phyloP scores from a whole-genome alignment of 2,797 vertebrate genomes.

The Bradypus variegatus region DNA sequence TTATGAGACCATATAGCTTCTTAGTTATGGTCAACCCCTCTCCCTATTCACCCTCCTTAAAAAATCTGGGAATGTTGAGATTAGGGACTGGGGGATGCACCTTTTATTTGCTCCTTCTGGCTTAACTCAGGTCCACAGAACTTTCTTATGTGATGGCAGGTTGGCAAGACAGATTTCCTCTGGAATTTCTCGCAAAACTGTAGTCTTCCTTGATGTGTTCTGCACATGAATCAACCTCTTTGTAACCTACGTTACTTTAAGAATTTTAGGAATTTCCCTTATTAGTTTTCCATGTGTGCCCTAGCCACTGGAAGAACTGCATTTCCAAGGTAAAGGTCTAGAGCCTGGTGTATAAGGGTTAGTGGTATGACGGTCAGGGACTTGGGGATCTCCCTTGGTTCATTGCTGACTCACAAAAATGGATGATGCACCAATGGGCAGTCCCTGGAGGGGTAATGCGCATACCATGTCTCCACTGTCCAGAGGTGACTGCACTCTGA shows the following conservation, averaged over 20 bases:
- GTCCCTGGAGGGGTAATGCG: neutral
- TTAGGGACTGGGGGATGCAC: neutral
- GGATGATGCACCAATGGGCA: neutral
- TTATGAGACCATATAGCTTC: neutral
- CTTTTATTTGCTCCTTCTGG: conserved; percentile 5
- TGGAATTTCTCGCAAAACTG: conserved; percentile 61
- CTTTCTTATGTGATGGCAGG: conserved; percentile 25
- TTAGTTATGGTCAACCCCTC: neutral
- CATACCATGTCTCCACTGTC: neutral
- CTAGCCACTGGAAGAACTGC: conserved; percentile 54
- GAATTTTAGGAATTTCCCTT: conserved; percentile 76
- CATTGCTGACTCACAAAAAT: neutral
- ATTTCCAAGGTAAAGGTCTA: conserved; percentile 56
- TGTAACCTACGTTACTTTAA: conserved; percentile 70
- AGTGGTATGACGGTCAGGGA: neutral
- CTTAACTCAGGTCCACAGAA: neutral
- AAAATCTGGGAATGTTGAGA: neutral
- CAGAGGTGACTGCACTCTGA: conserved; percentile 27
- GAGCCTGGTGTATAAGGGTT: neutral
- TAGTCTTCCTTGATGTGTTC: conserved; percentile 57
- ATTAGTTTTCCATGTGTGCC: conserved; percentile 62
- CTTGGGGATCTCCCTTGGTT: neutral
- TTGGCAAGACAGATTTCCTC: conserved; percentile 61
- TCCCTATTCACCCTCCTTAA: neutral
- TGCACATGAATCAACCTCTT: conserved; percentile 71